Evolutionary conservation across 2,113 vertebrate species (phyloP), one percentile per base, ranked within the genome.

Genomic region (Toxotes jaculatrix): DNA sequence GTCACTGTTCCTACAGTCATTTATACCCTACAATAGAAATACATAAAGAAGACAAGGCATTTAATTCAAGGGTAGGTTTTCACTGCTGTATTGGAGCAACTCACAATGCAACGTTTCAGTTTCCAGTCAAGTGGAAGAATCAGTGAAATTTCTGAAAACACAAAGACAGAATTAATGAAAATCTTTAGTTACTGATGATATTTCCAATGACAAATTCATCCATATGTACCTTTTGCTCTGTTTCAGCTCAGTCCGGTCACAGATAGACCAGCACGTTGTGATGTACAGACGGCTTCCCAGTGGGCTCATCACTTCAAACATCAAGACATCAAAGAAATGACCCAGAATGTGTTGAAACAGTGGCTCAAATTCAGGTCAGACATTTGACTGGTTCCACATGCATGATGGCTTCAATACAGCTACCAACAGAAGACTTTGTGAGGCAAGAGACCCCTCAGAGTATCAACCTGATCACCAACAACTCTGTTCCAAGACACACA

Each of bases 261-360:
- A 64, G 34, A 51, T 59, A 14, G 66, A 43, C 16, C 69, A 57
- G 56, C 34, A 4, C 14, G 51, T 56, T 70, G 19, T 72, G 56
- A 66, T 40, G 69, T 42, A 32, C 32, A 42, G 40, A 59, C 60
- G 65, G 17, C 23, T 60, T 32, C 21, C 70, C 70, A 21, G n/a
- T 14, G 40, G 68, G 49, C 38, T 65, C n/a, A 27, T 16, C 17
- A 40, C 68, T 80, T 80, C 21, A 72, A 36, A 47, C 77, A 21
- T 72, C 36, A 56, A 13, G 9, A 27, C 5, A 65, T 64, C 47
- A 57, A 57, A 66, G 27, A 55, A 34, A 36, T 70, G 17, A 55
- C 76, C 76, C 34, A 71, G 45, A 79, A 55, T 31, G 32, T 64
- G 49, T 45, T 36, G 13, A 32, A 40, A 38, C 62, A 49, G 9